Percentiles rank a stretch among this genome's conserved stretches.
Conservation (phyloP, 2,888 invertebrate species). For the Macrophya annulata region DNA sequence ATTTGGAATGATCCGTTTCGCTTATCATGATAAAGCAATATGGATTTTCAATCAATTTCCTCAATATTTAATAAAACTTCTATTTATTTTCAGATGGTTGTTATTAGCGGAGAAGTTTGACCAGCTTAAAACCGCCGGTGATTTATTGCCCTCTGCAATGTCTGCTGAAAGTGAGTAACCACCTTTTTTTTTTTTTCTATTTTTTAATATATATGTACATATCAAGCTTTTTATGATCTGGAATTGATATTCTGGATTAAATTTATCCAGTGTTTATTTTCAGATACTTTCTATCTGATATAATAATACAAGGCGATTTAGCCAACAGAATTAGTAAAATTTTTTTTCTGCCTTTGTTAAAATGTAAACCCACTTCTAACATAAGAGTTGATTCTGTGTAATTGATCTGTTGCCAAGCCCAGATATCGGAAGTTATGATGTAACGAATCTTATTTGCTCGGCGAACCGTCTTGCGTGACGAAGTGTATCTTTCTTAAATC, state of each 20-base stretch:
- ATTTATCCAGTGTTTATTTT: neutral
- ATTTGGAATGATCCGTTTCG: neutral
- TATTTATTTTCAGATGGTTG: slow-evolving; percentile 79
- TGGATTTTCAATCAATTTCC: neutral
- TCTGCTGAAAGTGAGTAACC: slow-evolving; percentile 75
- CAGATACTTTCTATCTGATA: neutral
- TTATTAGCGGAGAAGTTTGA: slow-evolving; percentile 91
- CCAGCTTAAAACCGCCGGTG: slow-evolving; percentile 90
- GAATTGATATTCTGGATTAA: neutral
- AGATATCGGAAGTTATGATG: slow-evolving; percentile 20
- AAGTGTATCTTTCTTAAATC: slow-evolving; percentile 39
- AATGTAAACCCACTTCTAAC: neutral
- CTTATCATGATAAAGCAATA: neutral
- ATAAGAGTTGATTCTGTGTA: slow-evolving; percentile 5
- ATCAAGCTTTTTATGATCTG: neutral
- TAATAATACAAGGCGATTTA: neutral
- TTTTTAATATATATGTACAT: neutral
- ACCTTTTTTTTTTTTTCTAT: neutral
- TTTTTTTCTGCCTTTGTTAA: neutral
- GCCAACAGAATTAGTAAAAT: neutral
- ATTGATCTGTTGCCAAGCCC: slow-evolving; percentile 53
- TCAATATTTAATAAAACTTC: slow-evolving; percentile 6
- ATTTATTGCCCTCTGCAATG: slow-evolving; percentile 88
- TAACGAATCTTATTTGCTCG: slow-evolving; percentile 37
- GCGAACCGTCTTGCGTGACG: slow-evolving; percentile 28